Evolutionary conservation across 2,888 invertebrate species (phyloP).

Genomic region (Leptinotarsa juncta): DNA sequence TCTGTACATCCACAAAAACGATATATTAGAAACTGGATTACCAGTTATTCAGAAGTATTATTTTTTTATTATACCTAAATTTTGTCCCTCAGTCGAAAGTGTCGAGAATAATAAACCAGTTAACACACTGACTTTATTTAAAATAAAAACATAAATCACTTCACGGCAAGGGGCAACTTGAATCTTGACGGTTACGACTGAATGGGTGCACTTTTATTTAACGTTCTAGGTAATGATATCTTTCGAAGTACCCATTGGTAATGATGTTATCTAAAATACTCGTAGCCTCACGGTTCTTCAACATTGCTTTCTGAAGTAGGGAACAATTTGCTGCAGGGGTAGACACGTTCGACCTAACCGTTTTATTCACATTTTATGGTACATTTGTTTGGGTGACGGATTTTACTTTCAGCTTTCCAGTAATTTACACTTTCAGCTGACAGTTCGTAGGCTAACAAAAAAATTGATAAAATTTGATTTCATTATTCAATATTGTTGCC

Average conservation of each 20-base stretch:
- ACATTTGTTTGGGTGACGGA: too few species aligned
- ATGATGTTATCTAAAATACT: not conserved
- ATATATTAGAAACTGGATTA: too few species aligned
- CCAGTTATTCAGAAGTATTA: not conserved
- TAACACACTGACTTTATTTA: constrained; percentile 44
- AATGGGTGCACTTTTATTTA: not conserved
- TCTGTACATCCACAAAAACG: too few species aligned
- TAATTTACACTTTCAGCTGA: too few species aligned
- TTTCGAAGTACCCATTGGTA: not conserved
- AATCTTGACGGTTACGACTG: not conserved
- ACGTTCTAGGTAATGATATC: not conserved
- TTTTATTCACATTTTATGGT: too few species aligned
- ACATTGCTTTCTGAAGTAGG: not conserved
- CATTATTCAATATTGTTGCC: too few species aligned
- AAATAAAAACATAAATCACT: constrained; percentile 1
- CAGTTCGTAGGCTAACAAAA: too few species aligned
- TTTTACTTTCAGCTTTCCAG: too few species aligned
- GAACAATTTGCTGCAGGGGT: too few species aligned
- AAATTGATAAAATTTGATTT: too few species aligned
- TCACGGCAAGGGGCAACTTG: not conserved
- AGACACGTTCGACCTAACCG: too few species aligned
- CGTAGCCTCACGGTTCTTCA: not conserved
- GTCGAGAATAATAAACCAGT: constrained; percentile 30
- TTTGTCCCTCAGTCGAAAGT: not conserved
- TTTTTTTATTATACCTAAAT: not conserved